Percentiles rank a stretch among this genome's conserved stretches.
phyloP scores from a whole-genome alignment of 2,888 invertebrate species.

The Ephialtes manifestator region DNA sequence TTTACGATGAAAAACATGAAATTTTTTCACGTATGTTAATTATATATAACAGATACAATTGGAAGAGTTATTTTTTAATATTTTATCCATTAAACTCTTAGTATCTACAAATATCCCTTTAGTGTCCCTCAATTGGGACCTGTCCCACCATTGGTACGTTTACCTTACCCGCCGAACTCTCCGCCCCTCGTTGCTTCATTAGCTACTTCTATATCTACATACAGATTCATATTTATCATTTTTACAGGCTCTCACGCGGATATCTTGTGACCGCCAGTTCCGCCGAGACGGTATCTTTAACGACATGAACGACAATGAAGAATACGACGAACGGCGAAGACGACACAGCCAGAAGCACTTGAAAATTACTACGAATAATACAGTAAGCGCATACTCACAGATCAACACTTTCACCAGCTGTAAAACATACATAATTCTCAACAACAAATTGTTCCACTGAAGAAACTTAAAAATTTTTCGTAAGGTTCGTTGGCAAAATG shows the following conservation, averaged over 20 bases:
- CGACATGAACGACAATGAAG: neutral
- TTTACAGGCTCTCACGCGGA: constrained; percentile 76
- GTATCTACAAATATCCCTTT: no score
- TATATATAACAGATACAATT: no score
- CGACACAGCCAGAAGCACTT: constrained; percentile 36
- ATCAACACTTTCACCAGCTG: constrained; percentile 18
- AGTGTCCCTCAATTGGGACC: no score
- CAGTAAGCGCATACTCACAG: constrained; percentile 29
- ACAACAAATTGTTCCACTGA: neutral
- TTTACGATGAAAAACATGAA: no score
- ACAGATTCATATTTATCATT: constrained; percentile 16
- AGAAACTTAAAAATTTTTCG: neutral
- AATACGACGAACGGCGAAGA: neutral
- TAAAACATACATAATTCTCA: constrained; percentile 5
- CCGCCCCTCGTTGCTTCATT: no score
- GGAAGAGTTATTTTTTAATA: no score
- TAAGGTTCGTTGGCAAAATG: neutral
- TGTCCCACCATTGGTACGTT: no score
- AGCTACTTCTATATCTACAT: neutral
- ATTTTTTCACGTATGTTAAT: no score
- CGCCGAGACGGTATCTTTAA: constrained; percentile 77
- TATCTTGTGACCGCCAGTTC: constrained; percentile 78
- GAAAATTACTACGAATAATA: constrained; percentile 48
- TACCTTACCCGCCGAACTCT: no score
- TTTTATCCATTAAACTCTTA: no score